Evolutionary conservation across 35 echinoderm and acorn worm species (phyloP).

Genomic region (Patiria miniata): DNA sequence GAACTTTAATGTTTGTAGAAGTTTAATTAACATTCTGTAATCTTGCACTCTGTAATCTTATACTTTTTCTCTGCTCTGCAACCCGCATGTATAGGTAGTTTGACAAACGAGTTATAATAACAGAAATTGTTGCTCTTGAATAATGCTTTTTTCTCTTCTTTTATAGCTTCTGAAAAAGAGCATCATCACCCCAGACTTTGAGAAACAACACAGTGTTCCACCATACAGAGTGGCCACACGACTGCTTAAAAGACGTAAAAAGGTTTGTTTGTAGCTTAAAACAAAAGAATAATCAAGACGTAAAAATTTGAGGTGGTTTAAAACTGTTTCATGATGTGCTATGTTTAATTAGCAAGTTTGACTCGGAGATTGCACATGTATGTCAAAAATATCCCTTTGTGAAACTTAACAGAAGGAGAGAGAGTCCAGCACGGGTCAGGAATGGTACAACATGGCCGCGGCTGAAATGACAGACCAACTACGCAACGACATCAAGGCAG

Average conservation of each 20-base stretch:
- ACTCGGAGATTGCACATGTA: too few species aligned
- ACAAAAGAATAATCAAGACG: too few species aligned
- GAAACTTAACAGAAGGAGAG: constrained; percentile 65
- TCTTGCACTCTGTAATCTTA: too few species aligned
- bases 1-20: too few species aligned
- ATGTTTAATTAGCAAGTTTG: not conserved
- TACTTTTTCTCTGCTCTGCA: too few species aligned
- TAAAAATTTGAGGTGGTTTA: too few species aligned
- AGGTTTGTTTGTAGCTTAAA: constrained; percentile 32
- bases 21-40: too few species aligned
- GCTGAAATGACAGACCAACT: constrained; percentile 91
- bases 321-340: too few species aligned
- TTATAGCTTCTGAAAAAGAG: constrained; percentile 76
- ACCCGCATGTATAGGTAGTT: too few species aligned
- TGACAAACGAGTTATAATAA: too few species aligned
- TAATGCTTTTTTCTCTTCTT: not conserved
- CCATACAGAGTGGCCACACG: constrained; percentile 33
- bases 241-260: constrained; percentile 53
- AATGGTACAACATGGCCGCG: constrained; percentile 91
- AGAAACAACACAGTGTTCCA: constrained; percentile 65
- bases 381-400: too few species aligned
- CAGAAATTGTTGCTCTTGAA: not conserved
- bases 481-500: constrained; percentile 79
- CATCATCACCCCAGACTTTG: constrained; percentile 73
- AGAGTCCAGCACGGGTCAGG: constrained; percentile 70